Percentiles rank a stretch among this genome's conserved stretches.
phyloP scores from a whole-genome alignment of 2,113 vertebrate genomes.

The Megaptera novaeangliae region DNA sequence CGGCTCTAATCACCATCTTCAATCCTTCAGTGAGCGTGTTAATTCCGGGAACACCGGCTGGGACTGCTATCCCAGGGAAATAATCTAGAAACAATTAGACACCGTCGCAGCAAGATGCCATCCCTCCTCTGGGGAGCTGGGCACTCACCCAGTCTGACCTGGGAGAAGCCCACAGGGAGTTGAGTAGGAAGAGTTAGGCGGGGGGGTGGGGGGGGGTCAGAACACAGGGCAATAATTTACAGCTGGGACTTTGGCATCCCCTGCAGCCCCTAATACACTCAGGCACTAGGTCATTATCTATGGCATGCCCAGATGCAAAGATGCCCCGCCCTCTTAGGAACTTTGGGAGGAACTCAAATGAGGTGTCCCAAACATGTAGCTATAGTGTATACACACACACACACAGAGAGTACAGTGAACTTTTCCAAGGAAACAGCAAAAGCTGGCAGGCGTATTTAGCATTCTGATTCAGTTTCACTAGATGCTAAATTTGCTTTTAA shows the following conservation, averaged over 20 bases:
- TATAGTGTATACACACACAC: neutral
- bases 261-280: neutral
- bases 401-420: neutral
- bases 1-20: conserved; percentile 93
- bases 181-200: neutral
- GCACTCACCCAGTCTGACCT: neutral
- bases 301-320: neutral
- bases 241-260: neutral
- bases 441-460: conserved; percentile 51
- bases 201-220: neutral
- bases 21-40: conserved; percentile 92
- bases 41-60: conserved; percentile 89
- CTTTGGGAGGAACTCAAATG: neutral
- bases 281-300: neutral
- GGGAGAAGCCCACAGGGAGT: neutral
- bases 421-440: conserved; percentile 25
- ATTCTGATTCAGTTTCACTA: conserved; percentile 24
- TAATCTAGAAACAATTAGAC: conserved; percentile 94
- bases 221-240: neutral
- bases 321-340: neutral
- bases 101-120: conserved; percentile 64
- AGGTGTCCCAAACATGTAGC: neutral
- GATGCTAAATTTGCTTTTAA: conserved; percentile 57
- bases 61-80: conserved; percentile 92
- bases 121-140: conserved; percentile 72